Evolutionary conservation across 1,140 invertebrate genomes (phyloP).

Genomic region (Papilio glaucus): DNA sequence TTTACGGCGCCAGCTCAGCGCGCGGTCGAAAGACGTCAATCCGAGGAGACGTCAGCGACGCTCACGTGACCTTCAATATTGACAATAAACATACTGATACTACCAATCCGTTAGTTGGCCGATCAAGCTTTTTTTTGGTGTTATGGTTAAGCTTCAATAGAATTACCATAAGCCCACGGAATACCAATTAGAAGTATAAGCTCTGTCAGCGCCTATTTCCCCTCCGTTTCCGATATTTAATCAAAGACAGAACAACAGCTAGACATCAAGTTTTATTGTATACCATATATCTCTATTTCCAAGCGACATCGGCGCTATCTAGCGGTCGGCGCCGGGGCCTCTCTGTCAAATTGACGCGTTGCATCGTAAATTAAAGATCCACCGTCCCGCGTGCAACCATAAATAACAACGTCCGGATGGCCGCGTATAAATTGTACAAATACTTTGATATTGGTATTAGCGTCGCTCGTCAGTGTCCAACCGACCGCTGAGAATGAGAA

Average conservation of each 20-base stretch:
- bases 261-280: no score
- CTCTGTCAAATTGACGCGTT: not conserved
- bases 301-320: not conserved
- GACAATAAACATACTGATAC: not conserved
- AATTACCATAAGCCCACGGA: no score
- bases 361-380: constrained; percentile 4
- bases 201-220: no score
- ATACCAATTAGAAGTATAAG: no score
- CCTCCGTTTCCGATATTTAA: not conserved
- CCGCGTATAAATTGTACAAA: constrained; percentile 6
- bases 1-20: constrained; percentile 6
- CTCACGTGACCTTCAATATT: not conserved
- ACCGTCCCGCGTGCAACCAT: not conserved
- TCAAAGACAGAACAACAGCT: no score
- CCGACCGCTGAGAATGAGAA: not conserved
- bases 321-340: not conserved
- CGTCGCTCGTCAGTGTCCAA: constrained; percentile 1
- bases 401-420: constrained; percentile 14
- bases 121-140: not conserved
- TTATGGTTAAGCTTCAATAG: no score
- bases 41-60: constrained; percentile 3
- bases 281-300: no score
- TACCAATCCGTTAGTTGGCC: not conserved
- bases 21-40: constrained; percentile 15
- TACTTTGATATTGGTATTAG: constrained; percentile 14